Evolutionary conservation across 2,888 invertebrate species (phyloP), one percentile per base, ranked within the genome.

Genomic region (Ichneumoninae sp.): DNA sequence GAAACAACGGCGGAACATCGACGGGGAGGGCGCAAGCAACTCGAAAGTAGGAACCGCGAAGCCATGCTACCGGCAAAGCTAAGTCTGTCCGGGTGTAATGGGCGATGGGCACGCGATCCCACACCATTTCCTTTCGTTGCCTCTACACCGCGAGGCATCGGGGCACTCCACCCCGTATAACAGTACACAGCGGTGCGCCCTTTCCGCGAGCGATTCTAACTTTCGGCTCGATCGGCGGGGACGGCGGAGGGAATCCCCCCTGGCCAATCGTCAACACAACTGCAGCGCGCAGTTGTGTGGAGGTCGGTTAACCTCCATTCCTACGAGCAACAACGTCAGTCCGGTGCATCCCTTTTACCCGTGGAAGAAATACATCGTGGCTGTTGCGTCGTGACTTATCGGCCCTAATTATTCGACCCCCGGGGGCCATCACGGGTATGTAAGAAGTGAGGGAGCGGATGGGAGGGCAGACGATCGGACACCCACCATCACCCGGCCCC

Each of bases 321-420:
- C 88, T 81, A 52, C 83, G 74, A 74, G 86, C 86, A 81, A 86
- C 88, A 79, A 80, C 83, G 70, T 74, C 74, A 65, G 83, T 76
- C 77, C 73, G 71, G 81, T 83, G 83, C 79, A 81, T 80, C 69
- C 81, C 87, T 86, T 86, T 86, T 87, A 85, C 86, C 40, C 54
- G 54, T 68, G 47, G 80, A 80, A 80, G 76, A 83, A 63, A 85
- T 75, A 85, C 81, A 85, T 75, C 76, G 76, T 71, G 88, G 88
- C 89, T 90, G 90, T 90, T 92, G 92, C 90, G 88, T 91, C 91
- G 92, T 93, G 92, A 93, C 92, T 93, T 93, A 93, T 93, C 93
- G 93, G 90, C 91, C 89, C 90, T 92, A 93, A 93, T 93, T 93
- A 93, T 92, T 93, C 92, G 91, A 89, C 90, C 88, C 70, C 78